These are phyloP conservation scores for Limnephilus lunatus DNA, from an alignment of 2,888 invertebrate species.

Conservation along the genomic window DNA sequence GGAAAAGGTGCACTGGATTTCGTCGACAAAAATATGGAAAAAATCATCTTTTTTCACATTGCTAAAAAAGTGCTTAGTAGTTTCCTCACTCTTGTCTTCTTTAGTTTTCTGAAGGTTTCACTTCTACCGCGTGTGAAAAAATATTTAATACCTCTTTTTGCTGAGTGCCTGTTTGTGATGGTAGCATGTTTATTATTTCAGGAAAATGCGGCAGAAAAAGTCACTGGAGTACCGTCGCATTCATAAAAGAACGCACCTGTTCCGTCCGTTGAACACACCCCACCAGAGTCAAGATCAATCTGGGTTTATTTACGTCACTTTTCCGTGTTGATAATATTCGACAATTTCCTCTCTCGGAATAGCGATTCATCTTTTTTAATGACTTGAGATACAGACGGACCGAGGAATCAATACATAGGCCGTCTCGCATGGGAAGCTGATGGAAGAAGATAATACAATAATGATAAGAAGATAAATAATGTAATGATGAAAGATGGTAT, in stretches of 20 bases:
- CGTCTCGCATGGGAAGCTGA: neutral
- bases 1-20: too few species aligned
- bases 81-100: too few species aligned
- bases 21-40: too few species aligned
- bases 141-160: neutral
- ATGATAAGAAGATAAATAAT: neutral
- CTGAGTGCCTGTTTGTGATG: neutral
- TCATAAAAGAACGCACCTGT: conserved; percentile 39
- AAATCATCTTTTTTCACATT: too few species aligned
- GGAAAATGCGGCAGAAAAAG: conserved; percentile 7
- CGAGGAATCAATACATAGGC: neutral
- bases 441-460: neutral
- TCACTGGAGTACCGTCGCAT: conserved; percentile 25
- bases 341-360: conserved; percentile 23
- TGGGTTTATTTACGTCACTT: conserved; percentile 35
- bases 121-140: too few species aligned
- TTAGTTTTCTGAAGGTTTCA: too few species aligned
- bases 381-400: neutral
- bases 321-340: conserved; percentile 34
- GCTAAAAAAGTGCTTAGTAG: too few species aligned
- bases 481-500: neutral
- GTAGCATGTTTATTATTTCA: neutral
- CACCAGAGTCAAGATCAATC: conserved; percentile 35
- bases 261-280: neutral
- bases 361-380: conserved; percentile 27